Percentiles rank a stretch among this genome's conserved stretches.
Conservation (phyloP, 2,888 invertebrate genomes). For the Atethmia centrago region DNA sequence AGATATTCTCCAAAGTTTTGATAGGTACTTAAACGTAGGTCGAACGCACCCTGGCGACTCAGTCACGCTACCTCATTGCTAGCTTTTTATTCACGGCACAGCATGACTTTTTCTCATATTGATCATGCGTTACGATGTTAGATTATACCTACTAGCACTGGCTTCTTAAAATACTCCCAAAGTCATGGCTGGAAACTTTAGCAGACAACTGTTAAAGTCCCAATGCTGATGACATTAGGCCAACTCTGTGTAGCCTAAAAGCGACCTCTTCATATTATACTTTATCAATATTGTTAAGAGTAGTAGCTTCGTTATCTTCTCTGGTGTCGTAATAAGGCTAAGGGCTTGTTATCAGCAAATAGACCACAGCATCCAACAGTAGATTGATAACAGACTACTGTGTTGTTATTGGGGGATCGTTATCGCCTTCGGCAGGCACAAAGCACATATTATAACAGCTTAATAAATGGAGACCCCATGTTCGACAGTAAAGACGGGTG, state of each 20-base stretch:
- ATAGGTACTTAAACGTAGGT: not conserved
- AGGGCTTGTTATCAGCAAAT: slow-evolving; percentile 20
- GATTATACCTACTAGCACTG: not conserved
- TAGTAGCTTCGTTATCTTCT: slow-evolving; percentile 22
- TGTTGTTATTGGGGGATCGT: slow-evolving; percentile 1
- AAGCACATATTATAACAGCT: not conserved
- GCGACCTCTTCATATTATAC: not conserved
- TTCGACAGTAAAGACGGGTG: not conserved
- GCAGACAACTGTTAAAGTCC: not conserved
- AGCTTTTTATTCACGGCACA: not conserved
- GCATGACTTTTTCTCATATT: not conserved
- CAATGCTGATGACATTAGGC: not conserved
- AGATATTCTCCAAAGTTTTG: not conserved
- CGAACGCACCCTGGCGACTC: too few relatives aligned
- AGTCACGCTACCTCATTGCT: not conserved
- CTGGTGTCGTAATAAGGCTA: slow-evolving; percentile 27
- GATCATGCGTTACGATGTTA: not conserved
- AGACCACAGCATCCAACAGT: slow-evolving; percentile 29
- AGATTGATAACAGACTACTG: slow-evolving; percentile 28
- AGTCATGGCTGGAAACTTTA: not conserved
- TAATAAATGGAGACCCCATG: not conserved
- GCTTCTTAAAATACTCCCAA: not conserved
- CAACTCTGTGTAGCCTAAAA: not conserved
- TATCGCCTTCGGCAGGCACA: not conserved
- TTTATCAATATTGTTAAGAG: slow-evolving; percentile 8